Percentiles rank a stretch among this genome's conserved stretches.
Evolutionary conservation across 2,888 invertebrate species (phyloP).

Genomic region (Campopleginae sp.): DNA sequence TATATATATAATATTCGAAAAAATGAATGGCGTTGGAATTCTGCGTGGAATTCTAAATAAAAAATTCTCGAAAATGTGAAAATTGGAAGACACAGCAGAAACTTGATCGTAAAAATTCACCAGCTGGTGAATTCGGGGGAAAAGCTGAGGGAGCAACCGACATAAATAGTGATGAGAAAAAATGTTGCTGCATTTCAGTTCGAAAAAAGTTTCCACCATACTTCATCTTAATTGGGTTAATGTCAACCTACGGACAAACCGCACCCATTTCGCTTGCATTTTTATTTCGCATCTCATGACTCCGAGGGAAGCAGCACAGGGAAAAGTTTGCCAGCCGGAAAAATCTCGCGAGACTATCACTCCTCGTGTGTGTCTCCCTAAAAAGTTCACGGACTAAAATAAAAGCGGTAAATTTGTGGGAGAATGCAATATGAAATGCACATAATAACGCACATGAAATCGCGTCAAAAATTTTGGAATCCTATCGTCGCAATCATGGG

Average conservation of each 20-base stretch:
- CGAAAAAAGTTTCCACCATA: slow-evolving; percentile 77
- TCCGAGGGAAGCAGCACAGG: slow-evolving; percentile 30
- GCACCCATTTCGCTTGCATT: slow-evolving; percentile 14
- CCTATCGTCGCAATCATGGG: background rate
- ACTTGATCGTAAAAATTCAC: background rate
- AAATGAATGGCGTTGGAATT: background rate
- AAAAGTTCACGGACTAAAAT: slow-evolving; percentile 1
- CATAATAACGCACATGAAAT: background rate
- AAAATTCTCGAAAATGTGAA: background rate
- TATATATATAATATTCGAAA: slow-evolving; percentile 19
- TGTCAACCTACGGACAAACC: slow-evolving; percentile 61
- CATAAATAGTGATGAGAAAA: slow-evolving; percentile 13
- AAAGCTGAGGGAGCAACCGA: background rate
- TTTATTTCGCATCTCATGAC: slow-evolving; percentile 16
- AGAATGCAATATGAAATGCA: background rate
- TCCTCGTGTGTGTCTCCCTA: slow-evolving; percentile 29
- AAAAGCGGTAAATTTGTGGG: slow-evolving; percentile 10
- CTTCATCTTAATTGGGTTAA: slow-evolving; percentile 81
- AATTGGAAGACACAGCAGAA: background rate
- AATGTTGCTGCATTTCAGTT: slow-evolving; percentile 31
- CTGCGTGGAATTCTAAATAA: background rate
- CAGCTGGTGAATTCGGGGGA: background rate
- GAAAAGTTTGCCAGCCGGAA: slow-evolving; percentile 49
- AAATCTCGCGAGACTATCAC: slow-evolving; percentile 50
- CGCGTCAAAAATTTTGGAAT: background rate